Base-by-base conservation (phyloP, 2,888 invertebrate genomes). In the Sacculina carcini region DNA sequence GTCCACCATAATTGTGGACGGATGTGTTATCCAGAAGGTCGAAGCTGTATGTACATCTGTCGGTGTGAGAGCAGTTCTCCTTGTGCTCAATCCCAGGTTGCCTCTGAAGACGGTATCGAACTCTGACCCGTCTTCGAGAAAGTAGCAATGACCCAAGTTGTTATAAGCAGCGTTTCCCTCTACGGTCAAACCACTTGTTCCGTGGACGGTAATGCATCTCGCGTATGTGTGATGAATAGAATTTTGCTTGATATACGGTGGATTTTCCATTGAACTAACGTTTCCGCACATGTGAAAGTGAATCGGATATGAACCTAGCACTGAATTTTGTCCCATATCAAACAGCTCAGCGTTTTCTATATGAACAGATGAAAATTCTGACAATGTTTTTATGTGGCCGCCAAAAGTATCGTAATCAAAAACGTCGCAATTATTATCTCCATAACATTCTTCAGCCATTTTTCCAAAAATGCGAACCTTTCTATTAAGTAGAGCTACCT, bases 241-340 rank as follows among this genome's bases (percentile, higher is more conserved):
- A 19, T 44, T 44, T 7, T 26, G 29, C 4, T 10, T 14, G 14
- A 44, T 19, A 29, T 44, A 28, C 1, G 44, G 28, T 28, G 28
- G n/a, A 3, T 28, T 3, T 5, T n/a, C 28, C 2, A 9, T 7
- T 2, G 26, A 9, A 6, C 19, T 19, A 2, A 44, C 44, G n/a
- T 28, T 16, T n/a, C 44, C 44, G 26, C 44, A 44, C 44, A 44
- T 44, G 44, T 44, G 44, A 21, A 44, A 44, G 28, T 44, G 44
- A 9, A 44, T 14, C 3, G 44, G 44, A 19, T 44, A 44, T n/a
- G 28, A 4, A 3, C 44, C 44, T 5, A 28, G 2, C 16, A 44
- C 44, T 19, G 44, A 44, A 29, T 44, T 44, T 12, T 42, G 42
- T 3, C 28, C 44, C 44, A 44, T 44, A 29, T 28, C 16, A 10